Evolutionary conservation across 64 coral and sea anemone genomes (phyloP).

Genomic region (Actinia tenebrosa): DNA sequence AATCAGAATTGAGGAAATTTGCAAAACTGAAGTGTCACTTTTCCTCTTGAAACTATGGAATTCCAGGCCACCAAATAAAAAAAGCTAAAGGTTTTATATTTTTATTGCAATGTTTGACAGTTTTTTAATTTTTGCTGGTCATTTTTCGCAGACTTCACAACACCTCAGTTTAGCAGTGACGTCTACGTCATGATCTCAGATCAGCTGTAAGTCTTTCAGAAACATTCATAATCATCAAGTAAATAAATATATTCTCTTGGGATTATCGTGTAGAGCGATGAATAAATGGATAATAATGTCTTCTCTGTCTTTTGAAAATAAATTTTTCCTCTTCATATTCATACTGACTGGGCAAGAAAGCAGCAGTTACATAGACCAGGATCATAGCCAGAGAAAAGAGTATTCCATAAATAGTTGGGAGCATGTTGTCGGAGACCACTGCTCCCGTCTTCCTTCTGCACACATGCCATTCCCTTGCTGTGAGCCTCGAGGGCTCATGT

Average conservation of each 20-base stretch:
- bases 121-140: too few relatives aligned
- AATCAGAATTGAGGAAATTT: too few relatives aligned
- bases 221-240: too few relatives aligned
- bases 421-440: background rate
- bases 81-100: too few relatives aligned
- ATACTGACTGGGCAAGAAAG: slow-evolving; percentile 3
- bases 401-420: slow-evolving; percentile 10
- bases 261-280: background rate
- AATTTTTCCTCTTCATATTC: background rate
- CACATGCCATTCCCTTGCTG: background rate
- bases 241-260: background rate
- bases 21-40: too few relatives aligned
- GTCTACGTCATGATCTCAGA: too few relatives aligned
- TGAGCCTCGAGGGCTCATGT: background rate
- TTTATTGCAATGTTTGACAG: too few relatives aligned
- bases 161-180: too few relatives aligned
- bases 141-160: too few relatives aligned
- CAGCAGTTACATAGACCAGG: background rate
- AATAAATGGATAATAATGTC: slow-evolving; percentile 15
- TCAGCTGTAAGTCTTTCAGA: too few relatives aligned
- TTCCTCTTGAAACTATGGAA: too few relatives aligned
- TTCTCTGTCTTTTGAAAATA: background rate
- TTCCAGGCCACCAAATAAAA: too few relatives aligned
- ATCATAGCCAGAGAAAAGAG: background rate
- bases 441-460: background rate